Base-by-base conservation (phyloP, 2,888 invertebrate species). In the Teleiodes luculella region DNA sequence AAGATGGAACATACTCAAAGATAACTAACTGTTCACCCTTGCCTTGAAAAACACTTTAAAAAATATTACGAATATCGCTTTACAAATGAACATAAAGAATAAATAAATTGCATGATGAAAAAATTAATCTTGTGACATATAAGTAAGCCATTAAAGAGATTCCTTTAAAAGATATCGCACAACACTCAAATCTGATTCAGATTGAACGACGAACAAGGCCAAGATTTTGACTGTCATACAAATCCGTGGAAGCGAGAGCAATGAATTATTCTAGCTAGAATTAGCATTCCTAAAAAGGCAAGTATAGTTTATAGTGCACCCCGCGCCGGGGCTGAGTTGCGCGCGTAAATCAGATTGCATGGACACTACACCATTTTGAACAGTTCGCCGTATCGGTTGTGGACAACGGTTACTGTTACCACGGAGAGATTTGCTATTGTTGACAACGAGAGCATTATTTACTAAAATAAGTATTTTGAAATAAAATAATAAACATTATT, bases 311-410 rank as follows among this genome's bases (percentile, higher is more conserved):
- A 78, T 75, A 57, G 63, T 52, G 37, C 13, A 41, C 47, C 24
- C 46, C 53, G 65, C 67, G 75, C 72, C 70, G 72, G 74, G 71
- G 74, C 71, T 69, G 70, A 72, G 67, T 70, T 67, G 66, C 57
- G 73, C 76, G 77, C 80, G 82, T 86, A 86, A 83, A 84, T 84
- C 85, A 83, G 82, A 81, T 83, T 78, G 79, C 72, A 78, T 77
- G 82, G 80, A 80, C 82, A 82, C 75, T 78, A 74, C 72, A 79
- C 78, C 72, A 72, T 78, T 82, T 76, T 68, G 76, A 79, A 79
- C 78, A 73, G 74, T 74, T 72, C 72, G 64, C 69, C 60, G 72
- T 76, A 78, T 77, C 67, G 60, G 60, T 76, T 67, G 60, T 20
- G 51, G 50, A 62, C 58, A 62, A 58, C 57, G 55, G 61, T 65